These are phyloP conservation scores for Rhinophrynus dorsalis DNA, from an alignment of 2,797 vertebrate genomes.

Conservation along the genomic window DNA sequence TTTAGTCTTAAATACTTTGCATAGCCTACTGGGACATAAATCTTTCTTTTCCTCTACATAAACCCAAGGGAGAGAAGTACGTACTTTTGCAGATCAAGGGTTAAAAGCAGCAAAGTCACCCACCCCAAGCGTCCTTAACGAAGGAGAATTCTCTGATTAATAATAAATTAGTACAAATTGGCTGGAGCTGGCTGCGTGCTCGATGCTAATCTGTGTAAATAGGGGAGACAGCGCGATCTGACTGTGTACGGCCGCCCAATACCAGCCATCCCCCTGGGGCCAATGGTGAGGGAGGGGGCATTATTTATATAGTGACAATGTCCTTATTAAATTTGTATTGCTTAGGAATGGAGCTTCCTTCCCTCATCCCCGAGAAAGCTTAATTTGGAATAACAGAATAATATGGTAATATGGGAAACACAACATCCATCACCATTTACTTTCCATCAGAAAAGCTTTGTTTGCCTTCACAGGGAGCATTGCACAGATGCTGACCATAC, in stretches of 20 bases:
- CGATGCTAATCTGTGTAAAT: conserved; percentile 61
- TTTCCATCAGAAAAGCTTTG: conserved; percentile 14
- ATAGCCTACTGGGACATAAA: background rate
- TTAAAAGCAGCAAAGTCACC: conserved; percentile 26
- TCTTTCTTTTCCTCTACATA: background rate
- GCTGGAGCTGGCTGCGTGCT: conserved; percentile 51
- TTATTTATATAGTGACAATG: conserved; percentile 47
- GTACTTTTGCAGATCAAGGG: conserved; percentile 12
- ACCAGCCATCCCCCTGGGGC: conserved; percentile 37
- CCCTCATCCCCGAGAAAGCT: conserved; percentile 21
- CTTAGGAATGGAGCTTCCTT: conserved; percentile 38
- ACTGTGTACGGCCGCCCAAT: conserved; percentile 49
- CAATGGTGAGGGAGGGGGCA: conserved; percentile 27
- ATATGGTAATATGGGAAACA: conserved; percentile 38
- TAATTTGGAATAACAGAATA: conserved; percentile 41
- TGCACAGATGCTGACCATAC: background rate
- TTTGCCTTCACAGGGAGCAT: background rate
- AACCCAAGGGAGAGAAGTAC: background rate
- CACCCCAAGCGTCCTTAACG: conserved; percentile 41
- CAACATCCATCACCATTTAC: conserved; percentile 44
- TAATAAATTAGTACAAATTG: conserved; percentile 67
- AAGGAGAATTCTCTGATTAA: conserved; percentile 59
- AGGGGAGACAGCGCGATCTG: conserved; percentile 44
- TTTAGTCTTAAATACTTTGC: conserved; percentile 2
- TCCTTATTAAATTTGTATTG: conserved; percentile 51